Conservation (phyloP, 2,797 vertebrate genomes). For the Prionace glauca region DNA sequence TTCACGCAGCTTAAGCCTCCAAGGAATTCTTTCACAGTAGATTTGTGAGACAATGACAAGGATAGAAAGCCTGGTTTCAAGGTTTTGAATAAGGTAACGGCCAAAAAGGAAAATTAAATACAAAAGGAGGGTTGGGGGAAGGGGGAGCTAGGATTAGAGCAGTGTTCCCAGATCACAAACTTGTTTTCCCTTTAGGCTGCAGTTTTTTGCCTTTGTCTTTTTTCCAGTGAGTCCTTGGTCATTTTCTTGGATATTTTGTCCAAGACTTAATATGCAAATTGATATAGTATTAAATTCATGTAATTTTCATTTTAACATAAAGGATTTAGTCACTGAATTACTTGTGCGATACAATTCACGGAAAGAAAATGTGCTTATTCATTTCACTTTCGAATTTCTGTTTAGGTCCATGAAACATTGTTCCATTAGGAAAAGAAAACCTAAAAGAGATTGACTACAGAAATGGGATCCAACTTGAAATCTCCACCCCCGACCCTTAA, state of each 20-base stretch:
- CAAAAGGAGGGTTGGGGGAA: background rate
- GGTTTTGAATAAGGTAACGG: constrained; percentile 25
- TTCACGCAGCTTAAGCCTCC: constrained; percentile 35
- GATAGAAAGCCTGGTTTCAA: constrained; percentile 34
- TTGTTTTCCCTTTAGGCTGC: background rate
- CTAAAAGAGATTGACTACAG: background rate
- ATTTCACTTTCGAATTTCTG: background rate
- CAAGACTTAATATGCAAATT: background rate
- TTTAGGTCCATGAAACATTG: background rate
- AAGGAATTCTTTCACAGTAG: constrained; percentile 38
- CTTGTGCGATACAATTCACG: background rate
- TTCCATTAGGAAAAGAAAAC: background rate
- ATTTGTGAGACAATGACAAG: constrained; percentile 35
- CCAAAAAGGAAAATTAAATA: constrained; percentile 27
- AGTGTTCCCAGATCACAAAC: background rate
- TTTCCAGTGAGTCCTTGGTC: background rate
- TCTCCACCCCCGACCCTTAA: background rate
- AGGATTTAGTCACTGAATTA: background rate
- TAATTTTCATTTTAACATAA: background rate
- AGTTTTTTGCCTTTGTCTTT: background rate
- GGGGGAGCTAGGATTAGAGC: background rate
- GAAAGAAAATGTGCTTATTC: background rate
- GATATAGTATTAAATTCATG: background rate
- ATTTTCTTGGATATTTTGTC: constrained; percentile 2
- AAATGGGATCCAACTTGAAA: background rate